These are phyloP conservation scores for Aphidoletes aphidimyza DNA, from an alignment of 2,888 invertebrate genomes.

Conservation along the genomic window DNA sequence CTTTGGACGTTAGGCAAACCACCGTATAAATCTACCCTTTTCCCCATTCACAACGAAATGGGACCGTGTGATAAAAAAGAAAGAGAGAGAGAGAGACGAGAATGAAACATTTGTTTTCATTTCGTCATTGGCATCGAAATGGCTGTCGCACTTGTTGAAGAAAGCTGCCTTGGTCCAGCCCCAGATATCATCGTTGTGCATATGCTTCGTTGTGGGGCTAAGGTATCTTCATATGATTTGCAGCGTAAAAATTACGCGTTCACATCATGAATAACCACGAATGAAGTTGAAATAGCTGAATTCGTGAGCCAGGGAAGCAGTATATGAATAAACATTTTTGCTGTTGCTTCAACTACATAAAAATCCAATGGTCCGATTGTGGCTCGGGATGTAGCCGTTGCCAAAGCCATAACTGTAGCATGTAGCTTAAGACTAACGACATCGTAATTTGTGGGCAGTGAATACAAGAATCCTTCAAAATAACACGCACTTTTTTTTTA, in stretches of 20 bases:
- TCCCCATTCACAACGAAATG: no score
- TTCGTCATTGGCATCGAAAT: not conserved
- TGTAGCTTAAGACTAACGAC: slow-evolving; percentile 3
- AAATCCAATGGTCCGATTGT: slow-evolving; percentile 12
- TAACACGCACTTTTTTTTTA: slow-evolving; percentile 11
- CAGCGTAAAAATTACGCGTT: no score
- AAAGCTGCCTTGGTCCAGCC: not conserved
- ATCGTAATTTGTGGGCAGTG: slow-evolving; percentile 11
- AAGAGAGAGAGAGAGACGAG: not conserved
- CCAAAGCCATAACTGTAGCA: no score
- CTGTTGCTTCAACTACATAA: no score
- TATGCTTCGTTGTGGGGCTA: no score
- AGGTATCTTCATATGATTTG: no score
- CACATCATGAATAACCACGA: no score
- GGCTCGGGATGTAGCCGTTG: no score
- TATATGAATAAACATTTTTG: not conserved
- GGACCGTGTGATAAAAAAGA: not conserved
- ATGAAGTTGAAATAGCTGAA: not conserved
- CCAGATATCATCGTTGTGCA: no score
- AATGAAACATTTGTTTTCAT: not conserved
- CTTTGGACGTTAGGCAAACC: not conserved
- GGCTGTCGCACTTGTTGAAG: slow-evolving; percentile 18
- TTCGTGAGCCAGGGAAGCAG: not conserved
- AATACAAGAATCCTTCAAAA: not conserved
- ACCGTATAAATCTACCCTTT: no score